A percentile compares a stretch with the other conserved stretches of the same genome.
Conservation (phyloP, 1,140 invertebrate genomes). For the Macrocentrus cingulum region DNA sequence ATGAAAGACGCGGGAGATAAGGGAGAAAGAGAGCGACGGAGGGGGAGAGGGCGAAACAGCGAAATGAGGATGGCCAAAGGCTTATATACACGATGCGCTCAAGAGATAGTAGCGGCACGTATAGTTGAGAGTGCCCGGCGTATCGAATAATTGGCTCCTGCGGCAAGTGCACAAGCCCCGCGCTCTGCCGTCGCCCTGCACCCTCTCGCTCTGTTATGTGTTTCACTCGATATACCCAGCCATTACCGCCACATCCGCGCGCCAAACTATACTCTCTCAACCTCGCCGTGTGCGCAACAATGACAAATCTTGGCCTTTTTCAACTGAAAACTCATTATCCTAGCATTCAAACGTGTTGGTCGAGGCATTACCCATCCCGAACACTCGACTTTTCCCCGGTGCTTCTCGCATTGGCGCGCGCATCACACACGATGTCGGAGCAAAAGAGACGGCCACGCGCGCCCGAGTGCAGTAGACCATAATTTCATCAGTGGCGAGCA, state of each 20-base stretch:
- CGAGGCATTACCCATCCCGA: background rate
- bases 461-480: conserved; percentile 49
- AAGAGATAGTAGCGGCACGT: conserved; percentile 54
- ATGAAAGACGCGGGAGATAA: conserved; percentile 12
- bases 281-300: background rate
- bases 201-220: conserved; percentile 55
- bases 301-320: conserved; percentile 17
- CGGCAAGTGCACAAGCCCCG: conserved; percentile 57
- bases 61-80: conserved; percentile 36
- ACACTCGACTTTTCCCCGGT: background rate
- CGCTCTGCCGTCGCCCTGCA: no score
- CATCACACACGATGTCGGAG: conserved; percentile 1
- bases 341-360: background rate
- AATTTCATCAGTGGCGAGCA: conserved; percentile 50
- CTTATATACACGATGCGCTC: conserved; percentile 45
- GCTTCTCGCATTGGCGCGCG: conserved; percentile 6
- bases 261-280: background rate
- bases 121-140: conserved; percentile 45
- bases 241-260: conserved; percentile 13
- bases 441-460: conserved; percentile 19
- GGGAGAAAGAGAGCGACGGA: background rate
- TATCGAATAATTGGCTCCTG: conserved; percentile 61
- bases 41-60: conserved; percentile 11
- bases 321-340: background rate
- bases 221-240: conserved; percentile 30